A percentile compares a stretch with the other conserved stretches of the same genome.
Conservation (phyloP, 2,888 invertebrate species). For the Himalopsyche japonica region DNA sequence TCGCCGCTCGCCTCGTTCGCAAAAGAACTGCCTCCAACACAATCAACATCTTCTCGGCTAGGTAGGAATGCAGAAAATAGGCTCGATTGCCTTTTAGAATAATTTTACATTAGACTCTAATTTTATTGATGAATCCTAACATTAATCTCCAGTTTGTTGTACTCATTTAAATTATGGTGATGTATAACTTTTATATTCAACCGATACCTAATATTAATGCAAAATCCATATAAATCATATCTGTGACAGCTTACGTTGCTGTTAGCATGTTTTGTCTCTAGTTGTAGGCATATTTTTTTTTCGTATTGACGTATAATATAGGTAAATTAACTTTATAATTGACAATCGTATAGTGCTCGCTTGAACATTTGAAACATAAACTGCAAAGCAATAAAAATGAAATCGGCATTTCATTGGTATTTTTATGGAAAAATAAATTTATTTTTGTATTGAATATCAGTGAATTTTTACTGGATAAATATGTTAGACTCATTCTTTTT, state of each 20-base stretch:
- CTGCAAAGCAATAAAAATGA: conserved; percentile 3
- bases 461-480: background rate
- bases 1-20: conserved; percentile 70
- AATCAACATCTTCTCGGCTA: conserved; percentile 75
- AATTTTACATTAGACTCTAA: background rate
- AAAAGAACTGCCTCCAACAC: conserved; percentile 74
- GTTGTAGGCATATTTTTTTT: background rate
- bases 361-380: background rate
- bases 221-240: conserved; percentile 1
- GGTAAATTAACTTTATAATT: background rate
- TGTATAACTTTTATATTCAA: background rate
- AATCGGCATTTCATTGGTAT: background rate
- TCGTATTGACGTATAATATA: background rate
- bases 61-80: conserved; percentile 56
- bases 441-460: background rate
- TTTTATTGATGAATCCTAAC: background rate
- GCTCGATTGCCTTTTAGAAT: background rate
- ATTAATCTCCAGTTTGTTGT: background rate
- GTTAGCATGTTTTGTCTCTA: background rate
- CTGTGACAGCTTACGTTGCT: background rate
- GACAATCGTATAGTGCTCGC: background rate
- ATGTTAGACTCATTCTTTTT: background rate
- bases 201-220: background rate
- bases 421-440: background rate
- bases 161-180: background rate